Base-by-base conservation (phyloP, 92 coral and sea anemone species). In the Bergia sp. region DNA sequence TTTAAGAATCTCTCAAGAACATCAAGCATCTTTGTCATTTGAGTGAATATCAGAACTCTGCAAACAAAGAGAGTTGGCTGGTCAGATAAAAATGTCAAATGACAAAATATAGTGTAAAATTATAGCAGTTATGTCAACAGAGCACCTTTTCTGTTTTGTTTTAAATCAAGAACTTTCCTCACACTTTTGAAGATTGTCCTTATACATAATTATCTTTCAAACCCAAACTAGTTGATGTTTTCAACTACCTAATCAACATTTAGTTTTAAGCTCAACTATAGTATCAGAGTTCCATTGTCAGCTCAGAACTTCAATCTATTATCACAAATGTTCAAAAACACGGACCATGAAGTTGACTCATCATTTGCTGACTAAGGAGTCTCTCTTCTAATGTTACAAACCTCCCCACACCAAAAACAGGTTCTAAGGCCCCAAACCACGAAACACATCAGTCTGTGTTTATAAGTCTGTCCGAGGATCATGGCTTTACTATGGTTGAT, bases 1-100 rank as follows among this genome's bases (percentile, higher is more conserved):
- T 95, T 97, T 2, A 97, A 91, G 85, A 97, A 97, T 79, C 98
- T 89, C 57, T 97, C 99, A 23, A 97, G 90, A 66, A 97, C 96
- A 87, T 97, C 96, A 64, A 97, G 90, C 99, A 97, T 97, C 89
- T 95, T 95, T 10, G 99, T 97, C 99, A 97, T 97, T 90, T 97
- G 99, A 44, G 99, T 97, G 91, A 97, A 97, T 43, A 97, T 97
- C 91, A 97, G 85, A 3, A 88, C 99, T 88, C 99, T 97, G 85
- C 39, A 74, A 76, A 40, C 21, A 15, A 41, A 29, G 55, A 12
- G 40, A 67, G 81, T 4, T 39, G 13, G 58, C 58, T 53, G 16
- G 58, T 53, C 16, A 53, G 58, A 53, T 8, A 43, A n/a, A 47
- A 44, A 38, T 18, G 39, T 65, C 10, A 20, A 69, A 53, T 3